Base-by-base conservation (phyloP, 2,888 invertebrate genomes). In the Syrista parreyssii region DNA sequence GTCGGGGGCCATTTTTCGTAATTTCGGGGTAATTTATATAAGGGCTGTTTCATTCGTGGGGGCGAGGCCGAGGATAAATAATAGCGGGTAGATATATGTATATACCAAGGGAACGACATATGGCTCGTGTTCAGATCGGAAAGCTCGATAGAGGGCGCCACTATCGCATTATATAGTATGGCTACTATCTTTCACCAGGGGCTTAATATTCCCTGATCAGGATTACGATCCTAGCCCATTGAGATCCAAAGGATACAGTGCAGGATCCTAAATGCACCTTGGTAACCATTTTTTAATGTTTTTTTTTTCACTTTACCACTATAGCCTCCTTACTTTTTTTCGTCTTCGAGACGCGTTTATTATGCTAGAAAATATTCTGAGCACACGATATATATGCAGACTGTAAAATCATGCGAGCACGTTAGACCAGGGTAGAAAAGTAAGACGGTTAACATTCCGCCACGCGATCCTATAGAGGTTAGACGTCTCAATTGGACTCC, bases 401-500 rank as follows among this genome's bases (percentile, higher is more conserved):
- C 23, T 23, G 55, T 15, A 55, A 55, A 55, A 55, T 55, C 55
- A 55, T 55, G 55, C 55, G 55, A 55, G 55, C 55, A 55, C 55
- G 55, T 55, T 55, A 55, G 55, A 23, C 55, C 55, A 55, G 55
- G 23, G 55, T 55, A 75, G 31, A 68, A 75, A 75, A 36, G 75
- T 30, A 30, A 15, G 74, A 76, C 76, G 40, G 78, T 78, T 78
- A 76, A 81, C 83, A 82, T 86, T 83, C 83, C 84, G 84, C 83
- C 84, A 83, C 84, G 85, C 84, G 82, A 85, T 85, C 81, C 74
- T 32, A 33, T 12, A 34, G 33, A 75, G 75, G 75, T 71, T 68
- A 78, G 84, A 86, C 84, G 80, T 83, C 85, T 85, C 84, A 85
- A 86, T 85, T 80, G 73, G 78, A 79, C 80, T 81, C 33, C 71